Base-by-base conservation (phyloP, 2,113 vertebrate species). In the Chaetops frenatus region DNA sequence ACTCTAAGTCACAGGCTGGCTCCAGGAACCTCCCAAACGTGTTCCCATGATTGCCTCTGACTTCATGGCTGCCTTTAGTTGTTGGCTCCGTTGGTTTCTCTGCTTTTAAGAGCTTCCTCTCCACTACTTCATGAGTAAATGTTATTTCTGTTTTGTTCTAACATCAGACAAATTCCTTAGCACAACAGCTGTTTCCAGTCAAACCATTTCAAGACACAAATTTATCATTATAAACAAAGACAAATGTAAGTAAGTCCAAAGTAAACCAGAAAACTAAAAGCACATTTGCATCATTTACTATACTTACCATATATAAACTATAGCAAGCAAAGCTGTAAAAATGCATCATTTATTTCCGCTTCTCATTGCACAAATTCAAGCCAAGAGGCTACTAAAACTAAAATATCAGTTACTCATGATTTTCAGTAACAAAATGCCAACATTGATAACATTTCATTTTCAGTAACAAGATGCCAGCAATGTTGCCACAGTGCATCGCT, bases 221-320 rank as follows among this genome's bases (percentile, higher is more conserved):
- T 80, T 92, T 61, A 80, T 51, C 40, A 47, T 74, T 81, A 78
- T 73, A 94, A 95, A 95, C 74, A 94, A 89, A 79, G 81, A 76
- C 57, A 87, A 94, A 92, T 31, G 1, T 70, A 87, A 86, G 6
- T 53, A 81, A 94, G 81, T 54, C 58, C 62, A 81, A 83, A 80
- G 62, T 82, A 95, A 94, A 91, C 36, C 15, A 80, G 23, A 80
- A 40, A 92, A 87, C 44, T 67, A 88, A 88, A 94, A 93, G 47
- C 44, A 67, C 19, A 77, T 67, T 96, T 81, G 47, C 35, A 85
- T 36, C 2, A 2, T 62, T 88, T 77, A 61, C 47, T 38, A 28
- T 23, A 56, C 33, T 72, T 44, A 40, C 7, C 4, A 58, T 65
- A 91, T 10, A 82, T 33, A 94, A 89, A 85, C 35, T 50, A 66